phyloP scores from a whole-genome alignment of 2,797 vertebrate species.

The Oryzias sinensis region DNA sequence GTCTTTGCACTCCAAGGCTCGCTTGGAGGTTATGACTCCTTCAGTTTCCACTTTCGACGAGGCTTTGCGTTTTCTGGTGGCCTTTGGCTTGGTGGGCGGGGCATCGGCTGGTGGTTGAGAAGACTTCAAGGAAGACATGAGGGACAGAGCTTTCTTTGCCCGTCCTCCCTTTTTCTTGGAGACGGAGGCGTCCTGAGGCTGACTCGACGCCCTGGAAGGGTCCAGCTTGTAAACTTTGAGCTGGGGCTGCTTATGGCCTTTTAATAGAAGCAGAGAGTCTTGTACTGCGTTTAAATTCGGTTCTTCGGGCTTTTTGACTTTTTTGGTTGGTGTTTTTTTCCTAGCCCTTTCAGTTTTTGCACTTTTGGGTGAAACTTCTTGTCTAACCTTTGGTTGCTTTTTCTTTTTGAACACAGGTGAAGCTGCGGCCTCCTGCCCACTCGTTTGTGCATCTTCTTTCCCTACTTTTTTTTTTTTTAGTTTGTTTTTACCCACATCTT shows the following conservation, averaged over 20 bases:
- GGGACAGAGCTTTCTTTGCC: conserved; percentile 53
- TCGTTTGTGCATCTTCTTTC: conserved; percentile 25
- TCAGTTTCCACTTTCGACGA: conserved; percentile 70
- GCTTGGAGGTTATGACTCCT: conserved; percentile 73
- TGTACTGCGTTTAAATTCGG: conserved; percentile 35
- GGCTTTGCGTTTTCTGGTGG: conserved; percentile 74
- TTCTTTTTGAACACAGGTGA: conserved; percentile 69
- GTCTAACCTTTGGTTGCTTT: conserved; percentile 54
- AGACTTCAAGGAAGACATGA: conserved; percentile 54
- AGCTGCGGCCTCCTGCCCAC: conserved; percentile 33
- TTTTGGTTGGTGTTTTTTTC: conserved; percentile 48
- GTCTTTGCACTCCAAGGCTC: conserved; percentile 76
- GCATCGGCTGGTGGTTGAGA: conserved; percentile 26
- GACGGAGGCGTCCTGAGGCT: conserved; percentile 34
- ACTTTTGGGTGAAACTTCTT: conserved; percentile 48
- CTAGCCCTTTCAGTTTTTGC: conserved; percentile 53
- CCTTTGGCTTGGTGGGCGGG: conserved; percentile 59
- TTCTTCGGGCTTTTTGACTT: conserved; percentile 35
- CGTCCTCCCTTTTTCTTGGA: conserved; percentile 59
- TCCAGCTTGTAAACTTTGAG: conserved; percentile 83
- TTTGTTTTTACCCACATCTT: conserved; percentile 64
- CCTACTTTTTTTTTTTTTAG: conserved; percentile 62
- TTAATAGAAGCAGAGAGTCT: conserved; percentile 73
- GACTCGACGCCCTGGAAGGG: conserved; percentile 63
- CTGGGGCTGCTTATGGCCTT: conserved; percentile 83